Percentiles rank a stretch among this genome's conserved stretches.
Conservation (phyloP, 2,113 vertebrate species). For the Labrus mixtus region DNA sequence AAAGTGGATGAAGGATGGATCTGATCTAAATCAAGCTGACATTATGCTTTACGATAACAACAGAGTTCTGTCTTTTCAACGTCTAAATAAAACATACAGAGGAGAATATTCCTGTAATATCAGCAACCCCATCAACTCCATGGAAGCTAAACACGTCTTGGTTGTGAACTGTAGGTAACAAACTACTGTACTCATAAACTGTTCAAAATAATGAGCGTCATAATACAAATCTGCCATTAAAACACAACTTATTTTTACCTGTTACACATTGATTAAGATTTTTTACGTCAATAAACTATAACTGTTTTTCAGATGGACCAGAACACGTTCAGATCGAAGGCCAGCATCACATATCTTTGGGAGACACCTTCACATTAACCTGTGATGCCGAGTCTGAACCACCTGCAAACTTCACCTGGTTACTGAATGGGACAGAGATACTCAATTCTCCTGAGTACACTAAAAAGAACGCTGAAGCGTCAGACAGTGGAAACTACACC, state of each 20-base stretch:
- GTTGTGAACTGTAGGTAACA: slow-evolving; percentile 30
- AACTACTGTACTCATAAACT: too few species aligned
- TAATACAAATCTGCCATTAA: too few species aligned
- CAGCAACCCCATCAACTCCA: slow-evolving; percentile 39
- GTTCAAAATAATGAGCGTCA: not conserved
- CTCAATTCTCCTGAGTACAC: slow-evolving; percentile 6
- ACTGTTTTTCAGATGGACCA: slow-evolving; percentile 59
- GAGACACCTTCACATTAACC: not conserved
- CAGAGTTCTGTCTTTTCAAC: slow-evolving; percentile 48
- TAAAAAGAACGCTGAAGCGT: not conserved
- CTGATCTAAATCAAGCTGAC: slow-evolving; percentile 15
- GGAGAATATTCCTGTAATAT: slow-evolving; percentile 44
- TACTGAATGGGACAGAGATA: slow-evolving; percentile 30
- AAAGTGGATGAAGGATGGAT: slow-evolving; percentile 47
- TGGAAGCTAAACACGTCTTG: not conserved
- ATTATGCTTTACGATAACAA: slow-evolving; percentile 33
- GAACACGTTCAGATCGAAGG: slow-evolving; percentile 41
- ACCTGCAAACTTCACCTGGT: slow-evolving; percentile 61
- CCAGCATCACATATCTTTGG: not conserved
- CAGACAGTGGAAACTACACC: not conserved
- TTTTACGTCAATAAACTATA: too few species aligned
- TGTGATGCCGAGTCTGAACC: slow-evolving; percentile 69
- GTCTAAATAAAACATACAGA: slow-evolving; percentile 24
- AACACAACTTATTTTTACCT: too few species aligned
- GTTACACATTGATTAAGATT: too few species aligned